phyloP scores from a whole-genome alignment of 2,888 invertebrate genomes.

The Belgica antarctica region DNA sequence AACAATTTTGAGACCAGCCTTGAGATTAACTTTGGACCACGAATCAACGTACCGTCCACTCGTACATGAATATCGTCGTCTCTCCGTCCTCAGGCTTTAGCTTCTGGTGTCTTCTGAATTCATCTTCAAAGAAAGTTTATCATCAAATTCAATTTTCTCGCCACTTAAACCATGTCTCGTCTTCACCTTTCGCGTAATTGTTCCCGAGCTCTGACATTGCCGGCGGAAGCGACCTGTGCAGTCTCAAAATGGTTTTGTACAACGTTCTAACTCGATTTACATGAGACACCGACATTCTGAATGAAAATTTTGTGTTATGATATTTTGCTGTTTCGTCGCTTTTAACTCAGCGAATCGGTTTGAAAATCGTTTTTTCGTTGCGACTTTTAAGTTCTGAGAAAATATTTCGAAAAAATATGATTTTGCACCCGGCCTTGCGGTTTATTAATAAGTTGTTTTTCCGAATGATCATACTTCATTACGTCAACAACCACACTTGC shows the following conservation, averaged over 20 bases:
- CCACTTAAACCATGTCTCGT: background rate
- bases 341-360: too few relatives aligned
- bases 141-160: background rate
- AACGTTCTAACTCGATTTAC: conserved; percentile 57
- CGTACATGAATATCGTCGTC: conserved; percentile 62
- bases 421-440: too few relatives aligned
- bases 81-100: conserved; percentile 56
- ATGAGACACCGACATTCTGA: conserved; percentile 47
- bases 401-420: too few relatives aligned
- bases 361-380: too few relatives aligned
- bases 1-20: background rate
- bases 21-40: conserved; percentile 18
- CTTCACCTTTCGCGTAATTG: conserved; percentile 57
- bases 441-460: too few relatives aligned
- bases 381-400: too few relatives aligned
- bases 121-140: conserved; percentile 52
- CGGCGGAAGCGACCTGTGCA: conserved; percentile 61
- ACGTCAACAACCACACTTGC: too few relatives aligned
- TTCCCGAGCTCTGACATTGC: conserved; percentile 60
- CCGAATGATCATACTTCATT: too few relatives aligned
- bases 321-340: too few relatives aligned
- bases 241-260: conserved; percentile 62
- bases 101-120: conserved; percentile 66
- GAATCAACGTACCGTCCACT: conserved; percentile 66
- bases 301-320: background rate